Conservation (phyloP, 2,888 invertebrate species). For the Amblyteles armatorius region DNA sequence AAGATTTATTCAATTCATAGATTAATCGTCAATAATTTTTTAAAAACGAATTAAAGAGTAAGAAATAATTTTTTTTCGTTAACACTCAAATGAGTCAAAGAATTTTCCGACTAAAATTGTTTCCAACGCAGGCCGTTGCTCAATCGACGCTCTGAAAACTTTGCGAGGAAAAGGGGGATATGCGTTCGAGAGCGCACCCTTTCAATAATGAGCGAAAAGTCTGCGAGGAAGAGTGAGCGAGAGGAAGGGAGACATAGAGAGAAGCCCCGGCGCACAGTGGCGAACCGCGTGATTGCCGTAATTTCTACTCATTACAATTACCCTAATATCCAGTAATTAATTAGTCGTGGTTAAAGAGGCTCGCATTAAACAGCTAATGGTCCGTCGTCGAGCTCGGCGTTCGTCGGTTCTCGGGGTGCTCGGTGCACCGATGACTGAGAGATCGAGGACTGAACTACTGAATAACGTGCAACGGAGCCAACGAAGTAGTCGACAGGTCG, state of each 20-base stretch:
- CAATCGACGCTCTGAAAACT: conserved; percentile 62
- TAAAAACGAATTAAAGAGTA: background rate
- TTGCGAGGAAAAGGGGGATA: conserved; percentile 50
- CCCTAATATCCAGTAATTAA: conserved; percentile 83
- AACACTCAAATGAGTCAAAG: conserved; percentile 53
- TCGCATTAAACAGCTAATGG: conserved; percentile 83
- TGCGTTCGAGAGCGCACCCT: conserved; percentile 46
- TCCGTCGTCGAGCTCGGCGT: conserved; percentile 75
- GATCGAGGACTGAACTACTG: conserved; percentile 55
- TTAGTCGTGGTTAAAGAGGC: conserved; percentile 82
- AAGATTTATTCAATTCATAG: background rate
- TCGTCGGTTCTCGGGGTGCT: conserved; percentile 42
- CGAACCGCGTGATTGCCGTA: conserved; percentile 80
- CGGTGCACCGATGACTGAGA: conserved; percentile 45
- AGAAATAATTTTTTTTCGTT: background rate
- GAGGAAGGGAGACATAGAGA: conserved; percentile 6
- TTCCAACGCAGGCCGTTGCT: conserved; percentile 58
- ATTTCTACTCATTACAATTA: conserved; percentile 83
- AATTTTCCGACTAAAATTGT: conserved; percentile 55
- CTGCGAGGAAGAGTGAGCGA: conserved; percentile 35
- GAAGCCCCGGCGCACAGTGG: conserved; percentile 71
- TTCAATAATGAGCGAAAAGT: conserved; percentile 51
- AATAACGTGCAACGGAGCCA: conserved; percentile 36
- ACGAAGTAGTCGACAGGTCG: conserved; percentile 52
- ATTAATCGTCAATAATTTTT: background rate